Evolutionary conservation across 2,113 vertebrate species (phyloP).

Genomic region (Phainopepla nitens): DNA sequence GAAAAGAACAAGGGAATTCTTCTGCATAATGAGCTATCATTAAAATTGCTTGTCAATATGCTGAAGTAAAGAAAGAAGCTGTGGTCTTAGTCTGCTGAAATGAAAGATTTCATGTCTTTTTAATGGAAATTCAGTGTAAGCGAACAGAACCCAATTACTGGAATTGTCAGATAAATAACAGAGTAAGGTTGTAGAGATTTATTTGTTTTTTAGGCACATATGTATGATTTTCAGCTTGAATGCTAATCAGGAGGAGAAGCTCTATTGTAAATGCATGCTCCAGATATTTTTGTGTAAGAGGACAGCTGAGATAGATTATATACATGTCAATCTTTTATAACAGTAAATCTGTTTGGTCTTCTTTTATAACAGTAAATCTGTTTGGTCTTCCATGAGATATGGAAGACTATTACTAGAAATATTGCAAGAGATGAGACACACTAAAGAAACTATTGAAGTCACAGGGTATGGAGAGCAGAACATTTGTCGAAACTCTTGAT

Average conservation of each 20-base stretch:
- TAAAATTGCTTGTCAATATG: background rate
- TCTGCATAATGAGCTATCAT: background rate
- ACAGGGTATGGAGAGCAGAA: background rate
- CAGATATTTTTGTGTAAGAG: constrained; percentile 18
- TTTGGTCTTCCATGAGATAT: constrained; percentile 22
- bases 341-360: constrained; percentile 7
- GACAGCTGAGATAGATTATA: constrained; percentile 1
- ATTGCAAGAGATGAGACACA: background rate
- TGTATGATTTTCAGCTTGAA: constrained; percentile 6
- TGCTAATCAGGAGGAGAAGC: background rate
- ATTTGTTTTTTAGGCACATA: background rate
- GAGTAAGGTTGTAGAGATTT: background rate
- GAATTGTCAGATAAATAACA: constrained; percentile 36
- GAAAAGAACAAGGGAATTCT: background rate
- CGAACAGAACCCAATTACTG: background rate
- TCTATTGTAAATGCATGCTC: background rate
- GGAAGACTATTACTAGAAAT: background rate
- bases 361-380: background rate
- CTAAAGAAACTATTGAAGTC: background rate
- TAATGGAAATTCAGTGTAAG: background rate
- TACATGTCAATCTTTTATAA: background rate
- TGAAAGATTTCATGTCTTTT: background rate
- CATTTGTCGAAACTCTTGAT: background rate
- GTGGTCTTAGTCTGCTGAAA: background rate
- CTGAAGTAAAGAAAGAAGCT: background rate